Evolutionary conservation across 2,797 vertebrate species (phyloP).

Genomic region (Pseudomugil gertrudae): DNA sequence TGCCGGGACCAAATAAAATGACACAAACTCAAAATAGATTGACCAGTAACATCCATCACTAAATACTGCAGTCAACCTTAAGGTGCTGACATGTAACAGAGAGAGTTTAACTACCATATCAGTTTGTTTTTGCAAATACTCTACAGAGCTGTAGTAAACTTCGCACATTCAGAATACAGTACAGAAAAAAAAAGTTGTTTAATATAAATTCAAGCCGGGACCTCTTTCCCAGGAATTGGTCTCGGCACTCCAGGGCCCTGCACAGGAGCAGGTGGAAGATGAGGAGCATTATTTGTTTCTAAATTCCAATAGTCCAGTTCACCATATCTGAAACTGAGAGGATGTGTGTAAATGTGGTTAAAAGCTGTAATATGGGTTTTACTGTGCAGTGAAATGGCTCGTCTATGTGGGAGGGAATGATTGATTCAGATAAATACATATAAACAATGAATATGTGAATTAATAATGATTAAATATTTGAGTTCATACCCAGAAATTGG

Average conservation of each 20-base stretch:
- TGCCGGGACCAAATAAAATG: conserved; percentile 20
- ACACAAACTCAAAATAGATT: neutral
- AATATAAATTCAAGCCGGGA: conserved; percentile 9
- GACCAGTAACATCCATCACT: conserved; percentile 8
- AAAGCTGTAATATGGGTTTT: conserved; percentile 8
- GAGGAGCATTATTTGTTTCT: neutral
- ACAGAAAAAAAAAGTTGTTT: neutral
- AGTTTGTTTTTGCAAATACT: conserved; percentile 18
- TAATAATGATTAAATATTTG: neutral
- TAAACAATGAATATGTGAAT: neutral
- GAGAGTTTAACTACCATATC: neutral
- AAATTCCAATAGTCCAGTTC: conserved; percentile 66
- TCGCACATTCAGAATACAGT: conserved; percentile 8
- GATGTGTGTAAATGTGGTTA: neutral
- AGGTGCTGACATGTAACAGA: conserved; percentile 9
- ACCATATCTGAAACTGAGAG: conserved; percentile 64
- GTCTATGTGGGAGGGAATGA: neutral
- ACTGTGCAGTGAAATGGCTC: neutral
- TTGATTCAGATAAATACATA: neutral
- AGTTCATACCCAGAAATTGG: conserved; percentile 64
- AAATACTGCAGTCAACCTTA: neutral
- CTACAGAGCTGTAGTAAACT: conserved; percentile 12
- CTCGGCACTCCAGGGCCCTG: conserved; percentile 81
- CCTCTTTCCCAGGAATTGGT: conserved; percentile 63
- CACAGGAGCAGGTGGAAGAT: conserved; percentile 8